A percentile compares a stretch with the other conserved stretches of the same genome.
phyloP scores from a whole-genome alignment of 2,797 vertebrate species.

The Pachyuromys duprasi region DNA sequence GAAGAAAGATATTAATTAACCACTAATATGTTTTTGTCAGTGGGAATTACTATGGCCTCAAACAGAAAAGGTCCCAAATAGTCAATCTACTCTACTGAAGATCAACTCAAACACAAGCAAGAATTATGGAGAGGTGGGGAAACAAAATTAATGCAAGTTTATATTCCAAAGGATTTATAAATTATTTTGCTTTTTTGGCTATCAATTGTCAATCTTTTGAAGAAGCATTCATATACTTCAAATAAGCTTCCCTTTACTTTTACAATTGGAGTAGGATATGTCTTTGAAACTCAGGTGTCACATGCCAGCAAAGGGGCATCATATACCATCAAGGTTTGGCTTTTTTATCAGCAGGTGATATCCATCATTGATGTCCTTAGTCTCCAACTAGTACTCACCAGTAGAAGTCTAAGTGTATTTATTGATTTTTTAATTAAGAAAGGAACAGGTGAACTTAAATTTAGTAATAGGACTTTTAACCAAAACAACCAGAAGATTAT shows the following conservation, averaged over 20 bases:
- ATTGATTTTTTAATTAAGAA: background rate
- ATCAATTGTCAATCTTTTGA: background rate
- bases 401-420: background rate
- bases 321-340: background rate
- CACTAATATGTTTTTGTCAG: background rate
- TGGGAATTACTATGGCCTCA: background rate
- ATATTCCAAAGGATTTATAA: background rate
- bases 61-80: background rate
- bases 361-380: too few species aligned
- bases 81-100: background rate
- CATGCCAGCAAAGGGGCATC: background rate
- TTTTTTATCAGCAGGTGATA: background rate
- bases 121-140: background rate
- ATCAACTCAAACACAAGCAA: slow-evolving; percentile 14
- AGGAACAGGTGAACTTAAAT: background rate
- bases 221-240: background rate
- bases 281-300: background rate
- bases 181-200: slow-evolving; percentile 20
- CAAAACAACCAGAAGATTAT: background rate
- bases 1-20: slow-evolving; percentile 23
- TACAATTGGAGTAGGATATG: background rate
- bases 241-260: background rate
- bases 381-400: background rate
- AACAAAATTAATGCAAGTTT: background rate
- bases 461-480: background rate